These are phyloP conservation scores for Vanessa cardui DNA, from an alignment of 2,888 invertebrate genomes.

Conservation along the genomic window DNA sequence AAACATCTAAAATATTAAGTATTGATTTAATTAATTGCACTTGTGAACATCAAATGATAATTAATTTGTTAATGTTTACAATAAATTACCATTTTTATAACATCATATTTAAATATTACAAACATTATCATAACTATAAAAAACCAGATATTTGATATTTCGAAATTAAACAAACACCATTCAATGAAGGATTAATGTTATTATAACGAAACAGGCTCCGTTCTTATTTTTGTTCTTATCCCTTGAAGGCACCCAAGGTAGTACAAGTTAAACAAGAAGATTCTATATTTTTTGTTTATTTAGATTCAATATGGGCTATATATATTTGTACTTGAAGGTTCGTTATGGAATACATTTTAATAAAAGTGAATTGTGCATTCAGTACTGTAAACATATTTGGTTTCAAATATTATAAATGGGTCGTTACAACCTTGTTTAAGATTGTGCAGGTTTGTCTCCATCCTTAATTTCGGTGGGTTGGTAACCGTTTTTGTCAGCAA, in stretches of 20 bases:
- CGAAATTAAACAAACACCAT: conserved; percentile 19
- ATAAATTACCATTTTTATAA: no score
- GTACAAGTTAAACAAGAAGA: neutral
- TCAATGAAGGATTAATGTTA: no score
- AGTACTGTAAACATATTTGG: conserved; percentile 41
- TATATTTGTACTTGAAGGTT: neutral
- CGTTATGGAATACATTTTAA: neutral
- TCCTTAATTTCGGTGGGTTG: conserved; percentile 70
- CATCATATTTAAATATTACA: no score
- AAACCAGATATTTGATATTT: conserved; percentile 19
- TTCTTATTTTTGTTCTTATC: no score
- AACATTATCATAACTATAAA: no score
- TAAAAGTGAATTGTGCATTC: neutral
- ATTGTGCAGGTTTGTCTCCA: conserved; percentile 43
- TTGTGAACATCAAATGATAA: no score
- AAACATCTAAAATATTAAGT: no score
- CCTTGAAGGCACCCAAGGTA: neutral
- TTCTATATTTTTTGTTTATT: conserved; percentile 2
- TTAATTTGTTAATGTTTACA: no score
- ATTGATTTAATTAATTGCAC: no score
- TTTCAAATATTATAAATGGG: conserved; percentile 24
- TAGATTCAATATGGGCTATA: neutral
- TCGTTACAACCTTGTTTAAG: conserved; percentile 20
- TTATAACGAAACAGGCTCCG: no score
- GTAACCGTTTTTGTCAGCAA: conserved; percentile 85